Evolutionary conservation across 2,113 vertebrate genomes (phyloP).

Genomic region (Gobio gobio): DNA sequence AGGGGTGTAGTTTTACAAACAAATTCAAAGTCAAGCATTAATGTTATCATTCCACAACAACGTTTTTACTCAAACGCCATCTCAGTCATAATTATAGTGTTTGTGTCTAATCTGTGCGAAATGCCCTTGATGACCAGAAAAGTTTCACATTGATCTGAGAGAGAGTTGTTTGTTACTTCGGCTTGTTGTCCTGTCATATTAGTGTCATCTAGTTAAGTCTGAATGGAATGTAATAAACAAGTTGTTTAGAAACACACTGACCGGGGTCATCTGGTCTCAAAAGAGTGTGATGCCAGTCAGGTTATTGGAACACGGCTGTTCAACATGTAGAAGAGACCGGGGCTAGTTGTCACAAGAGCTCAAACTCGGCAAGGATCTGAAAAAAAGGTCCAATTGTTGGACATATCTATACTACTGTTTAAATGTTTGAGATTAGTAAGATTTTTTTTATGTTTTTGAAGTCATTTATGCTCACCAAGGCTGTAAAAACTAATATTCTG

Average conservation of each 20-base stretch:
- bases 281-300: background rate
- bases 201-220: background rate
- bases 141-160: background rate
- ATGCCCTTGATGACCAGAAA: constrained; percentile 3
- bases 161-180: background rate
- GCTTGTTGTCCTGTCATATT: background rate
- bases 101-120: background rate
- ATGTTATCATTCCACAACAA: constrained; percentile 7
- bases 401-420: background rate
- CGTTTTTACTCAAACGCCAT: constrained; percentile 2
- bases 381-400: background rate
- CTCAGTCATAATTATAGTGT: constrained; percentile 34
- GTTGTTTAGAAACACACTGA: background rate
- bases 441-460: too few species aligned
- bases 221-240: background rate
- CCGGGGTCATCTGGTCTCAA: background rate
- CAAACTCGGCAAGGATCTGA: background rate
- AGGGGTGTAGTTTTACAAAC: constrained; percentile 11
- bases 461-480: too few species aligned
- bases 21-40: background rate
- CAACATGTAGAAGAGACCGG: background rate
- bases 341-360: background rate
- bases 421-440: background rate
- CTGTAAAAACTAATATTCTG: too few species aligned
- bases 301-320: background rate